These are phyloP conservation scores for Muntiacus reevesi DNA, from an alignment of 2,113 vertebrate species.

Conservation along the genomic window DNA sequence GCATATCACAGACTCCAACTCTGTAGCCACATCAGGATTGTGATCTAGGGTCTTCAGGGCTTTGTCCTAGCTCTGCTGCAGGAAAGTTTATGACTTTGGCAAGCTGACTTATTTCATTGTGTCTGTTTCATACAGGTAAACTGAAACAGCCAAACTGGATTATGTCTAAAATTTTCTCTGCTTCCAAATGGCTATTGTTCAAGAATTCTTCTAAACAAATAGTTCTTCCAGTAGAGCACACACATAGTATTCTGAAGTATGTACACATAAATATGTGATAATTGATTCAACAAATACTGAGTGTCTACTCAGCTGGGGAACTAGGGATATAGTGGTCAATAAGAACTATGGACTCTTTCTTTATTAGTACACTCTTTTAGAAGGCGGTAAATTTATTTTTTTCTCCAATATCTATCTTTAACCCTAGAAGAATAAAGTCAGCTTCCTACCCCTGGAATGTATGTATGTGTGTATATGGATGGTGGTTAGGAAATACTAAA, in stretches of 20 bases:
- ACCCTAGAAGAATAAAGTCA: background rate
- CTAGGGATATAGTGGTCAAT: background rate
- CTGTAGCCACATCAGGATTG: background rate
- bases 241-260: background rate
- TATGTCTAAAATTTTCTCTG: background rate
- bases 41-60: background rate
- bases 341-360: background rate
- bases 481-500: background rate
- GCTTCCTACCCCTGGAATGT: background rate
- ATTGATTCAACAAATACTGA: constrained; percentile 16
- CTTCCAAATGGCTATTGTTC: background rate
- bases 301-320: background rate
- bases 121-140: background rate
- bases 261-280: background rate
- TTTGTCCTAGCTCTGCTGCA: background rate
- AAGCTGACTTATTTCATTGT: background rate
- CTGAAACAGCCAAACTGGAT: background rate
- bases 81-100: background rate
- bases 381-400: background rate
- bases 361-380: background rate
- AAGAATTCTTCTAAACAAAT: constrained; percentile 18
- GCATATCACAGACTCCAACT: background rate
- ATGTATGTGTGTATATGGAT: background rate
- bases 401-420: background rate
- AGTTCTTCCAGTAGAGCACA: background rate